Evolutionary conservation across 2,888 invertebrate species (phyloP).

Genomic region (Cyrtodaria siliqua): DNA sequence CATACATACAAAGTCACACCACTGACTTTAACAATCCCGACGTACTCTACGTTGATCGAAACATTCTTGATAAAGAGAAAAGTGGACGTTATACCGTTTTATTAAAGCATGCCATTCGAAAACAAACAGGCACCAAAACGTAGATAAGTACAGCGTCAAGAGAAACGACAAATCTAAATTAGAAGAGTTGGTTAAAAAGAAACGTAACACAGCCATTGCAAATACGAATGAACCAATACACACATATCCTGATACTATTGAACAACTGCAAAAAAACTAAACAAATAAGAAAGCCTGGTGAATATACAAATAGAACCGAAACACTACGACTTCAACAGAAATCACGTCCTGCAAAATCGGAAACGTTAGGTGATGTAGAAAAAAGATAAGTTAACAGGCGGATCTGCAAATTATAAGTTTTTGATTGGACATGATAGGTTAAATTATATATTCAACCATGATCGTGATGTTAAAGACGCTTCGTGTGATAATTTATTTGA

Average conservation of each 20-base stretch:
- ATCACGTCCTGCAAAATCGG: no score
- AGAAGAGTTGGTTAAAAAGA: not conserved
- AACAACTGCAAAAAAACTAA: no score
- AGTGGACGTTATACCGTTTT: slow-evolving; percentile 4
- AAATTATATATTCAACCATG: not conserved
- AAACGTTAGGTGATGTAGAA: no score
- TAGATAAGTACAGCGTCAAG: no score
- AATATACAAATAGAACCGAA: no score
- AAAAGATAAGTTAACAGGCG: no score
- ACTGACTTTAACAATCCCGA: not conserved
- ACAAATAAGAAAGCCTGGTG: no score
- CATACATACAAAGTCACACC: slow-evolving; percentile 8
- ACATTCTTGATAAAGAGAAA: not conserved
- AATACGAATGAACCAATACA: not conserved
- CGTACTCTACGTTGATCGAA: slow-evolving; percentile 2
- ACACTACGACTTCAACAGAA: no score
- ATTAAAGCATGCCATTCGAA: not conserved
- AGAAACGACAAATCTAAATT: no score
- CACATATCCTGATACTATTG: no score
- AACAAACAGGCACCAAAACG: no score
- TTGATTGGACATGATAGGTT: not conserved
- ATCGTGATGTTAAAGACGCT: not conserved
- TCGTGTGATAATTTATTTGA: slow-evolving; percentile 13
- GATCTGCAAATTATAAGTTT: no score
- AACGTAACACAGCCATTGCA: not conserved